These are phyloP conservation scores for silkworm (Bombyx mori) DNA, from an alignment of 1,140 invertebrate genomes.

Conservation along the genomic window DNA sequence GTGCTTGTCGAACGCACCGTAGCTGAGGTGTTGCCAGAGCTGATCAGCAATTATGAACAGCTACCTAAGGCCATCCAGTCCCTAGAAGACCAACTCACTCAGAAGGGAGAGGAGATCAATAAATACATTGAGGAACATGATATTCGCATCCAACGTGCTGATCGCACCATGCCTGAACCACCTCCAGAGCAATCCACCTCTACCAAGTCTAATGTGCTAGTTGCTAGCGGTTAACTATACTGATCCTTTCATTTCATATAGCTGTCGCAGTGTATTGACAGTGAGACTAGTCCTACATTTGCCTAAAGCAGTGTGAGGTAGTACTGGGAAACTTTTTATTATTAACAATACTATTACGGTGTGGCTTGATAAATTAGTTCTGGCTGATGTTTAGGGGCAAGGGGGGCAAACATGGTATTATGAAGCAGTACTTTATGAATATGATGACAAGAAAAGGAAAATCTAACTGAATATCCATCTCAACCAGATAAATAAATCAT, in stretches of 20 bases:
- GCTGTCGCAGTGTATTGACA: too few species aligned
- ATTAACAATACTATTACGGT: too few species aligned
- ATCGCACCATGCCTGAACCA: conserved; percentile 51
- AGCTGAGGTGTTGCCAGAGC: conserved; percentile 89
- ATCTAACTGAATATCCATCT: too few species aligned
- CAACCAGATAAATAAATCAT: too few species aligned
- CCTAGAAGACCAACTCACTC: conserved; percentile 84
- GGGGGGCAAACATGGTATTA: too few species aligned
- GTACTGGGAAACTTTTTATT: too few species aligned
- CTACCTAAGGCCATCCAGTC: conserved; percentile 83
- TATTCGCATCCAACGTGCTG: conserved; percentile 82
- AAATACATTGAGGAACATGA: conserved; percentile 94
- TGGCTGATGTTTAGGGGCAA: too few species aligned
- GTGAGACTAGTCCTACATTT: too few species aligned
- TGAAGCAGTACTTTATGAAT: too few species aligned
- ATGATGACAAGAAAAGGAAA: too few species aligned
- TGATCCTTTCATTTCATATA: neutral
- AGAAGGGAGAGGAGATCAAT: conserved; percentile 93
- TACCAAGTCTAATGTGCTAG: conserved; percentile 74
- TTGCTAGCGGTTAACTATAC: conserved; percentile 59
- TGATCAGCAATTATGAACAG: conserved; percentile 87
- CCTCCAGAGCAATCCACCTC: conserved; percentile 34
- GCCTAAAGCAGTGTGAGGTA: too few species aligned
- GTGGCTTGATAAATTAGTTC: too few species aligned
- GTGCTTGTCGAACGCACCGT: conserved; percentile 94